A percentile compares a stretch with the other conserved stretches of the same genome.
phyloP scores from a whole-genome alignment of 2,797 vertebrate genomes.

The Oryzias sinensis region DNA sequence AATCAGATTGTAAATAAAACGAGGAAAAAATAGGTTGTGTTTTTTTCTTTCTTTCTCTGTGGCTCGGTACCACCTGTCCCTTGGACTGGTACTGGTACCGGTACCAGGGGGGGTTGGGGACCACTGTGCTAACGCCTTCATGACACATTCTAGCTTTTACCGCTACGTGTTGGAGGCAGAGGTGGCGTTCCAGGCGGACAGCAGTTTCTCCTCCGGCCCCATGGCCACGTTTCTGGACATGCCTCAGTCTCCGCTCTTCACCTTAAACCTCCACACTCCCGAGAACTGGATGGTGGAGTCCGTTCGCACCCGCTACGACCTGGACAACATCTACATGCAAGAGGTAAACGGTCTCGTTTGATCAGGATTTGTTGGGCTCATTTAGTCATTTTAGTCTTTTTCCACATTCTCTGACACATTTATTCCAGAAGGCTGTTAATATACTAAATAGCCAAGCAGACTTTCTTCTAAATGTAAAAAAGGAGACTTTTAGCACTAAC shows the following conservation, averaged over 20 bases:
- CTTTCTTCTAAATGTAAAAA: not conserved
- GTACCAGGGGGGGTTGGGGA: too few species aligned
- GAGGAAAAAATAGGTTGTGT: too few species aligned
- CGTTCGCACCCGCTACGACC: constrained; percentile 91
- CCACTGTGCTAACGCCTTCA: not conserved
- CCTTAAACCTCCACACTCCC: constrained; percentile 93
- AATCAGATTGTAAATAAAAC: too few species aligned
- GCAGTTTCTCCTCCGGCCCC: constrained; percentile 85
- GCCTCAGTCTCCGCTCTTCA: constrained; percentile 95
- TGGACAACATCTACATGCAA: constrained; percentile 97
- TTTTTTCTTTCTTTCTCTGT: too few species aligned
- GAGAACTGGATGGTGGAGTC: constrained; percentile 99
- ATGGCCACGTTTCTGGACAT: constrained; percentile 96
- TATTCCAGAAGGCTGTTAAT: too few species aligned
- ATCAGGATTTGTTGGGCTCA: not conserved
- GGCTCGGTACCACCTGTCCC: too few species aligned
- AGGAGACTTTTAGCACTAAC: too few species aligned
- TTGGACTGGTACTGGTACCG: too few species aligned
- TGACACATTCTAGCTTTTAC: constrained; percentile 84
- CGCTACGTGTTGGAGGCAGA: constrained; percentile 94
- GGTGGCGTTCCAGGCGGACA: constrained; percentile 85
- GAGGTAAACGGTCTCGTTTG: constrained; percentile 78
- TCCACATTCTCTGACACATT: too few species aligned
- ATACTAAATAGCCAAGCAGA: not conserved
- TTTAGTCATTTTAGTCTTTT: too few species aligned